Conservation (phyloP, 2,888 invertebrate genomes). For the Bursaphelenchus okinawaensis region DNA sequence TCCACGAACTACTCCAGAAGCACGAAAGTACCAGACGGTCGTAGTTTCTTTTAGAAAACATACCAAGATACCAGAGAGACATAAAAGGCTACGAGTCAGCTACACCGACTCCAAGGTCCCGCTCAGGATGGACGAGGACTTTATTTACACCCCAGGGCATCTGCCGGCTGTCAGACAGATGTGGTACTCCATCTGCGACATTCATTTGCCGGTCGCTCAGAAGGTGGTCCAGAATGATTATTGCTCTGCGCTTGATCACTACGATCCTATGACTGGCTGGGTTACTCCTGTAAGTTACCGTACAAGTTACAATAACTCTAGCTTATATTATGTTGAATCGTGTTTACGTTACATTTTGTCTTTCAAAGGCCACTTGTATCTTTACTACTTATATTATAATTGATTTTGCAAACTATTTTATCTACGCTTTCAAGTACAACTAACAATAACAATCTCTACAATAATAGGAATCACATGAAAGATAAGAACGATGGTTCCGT, state of each 20-base stretch:
- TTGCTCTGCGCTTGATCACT: conserved; percentile 16
- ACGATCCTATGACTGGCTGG: conserved; percentile 37
- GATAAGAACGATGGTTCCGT: not conserved
- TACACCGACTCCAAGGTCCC: conserved; percentile 22
- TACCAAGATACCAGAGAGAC: conserved; percentile 49
- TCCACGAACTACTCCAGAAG: conserved; percentile 73
- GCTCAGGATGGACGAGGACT: not conserved
- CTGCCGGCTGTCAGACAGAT: conserved; percentile 61
- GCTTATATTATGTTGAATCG: too few relatives aligned
- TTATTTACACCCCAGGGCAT: conserved; percentile 12
- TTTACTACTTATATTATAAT: too few relatives aligned
- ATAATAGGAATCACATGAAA: too few relatives aligned
- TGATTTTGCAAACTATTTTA: too few relatives aligned
- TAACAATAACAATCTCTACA: too few relatives aligned
- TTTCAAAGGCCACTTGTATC: too few relatives aligned
- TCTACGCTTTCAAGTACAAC: too few relatives aligned
- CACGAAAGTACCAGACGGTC: conserved; percentile 76
- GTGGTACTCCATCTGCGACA: conserved; percentile 61
- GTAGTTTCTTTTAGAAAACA: conserved; percentile 52
- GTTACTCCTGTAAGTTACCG: conserved; percentile 27
- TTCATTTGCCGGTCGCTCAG: conserved; percentile 54
- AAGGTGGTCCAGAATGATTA: conserved; percentile 26
- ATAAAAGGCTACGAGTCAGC: conserved; percentile 36
- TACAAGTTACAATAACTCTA: too few relatives aligned
- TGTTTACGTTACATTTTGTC: too few relatives aligned